Base-by-base conservation (phyloP, 2,888 invertebrate genomes). In the Hoplodrina ambigua region DNA sequence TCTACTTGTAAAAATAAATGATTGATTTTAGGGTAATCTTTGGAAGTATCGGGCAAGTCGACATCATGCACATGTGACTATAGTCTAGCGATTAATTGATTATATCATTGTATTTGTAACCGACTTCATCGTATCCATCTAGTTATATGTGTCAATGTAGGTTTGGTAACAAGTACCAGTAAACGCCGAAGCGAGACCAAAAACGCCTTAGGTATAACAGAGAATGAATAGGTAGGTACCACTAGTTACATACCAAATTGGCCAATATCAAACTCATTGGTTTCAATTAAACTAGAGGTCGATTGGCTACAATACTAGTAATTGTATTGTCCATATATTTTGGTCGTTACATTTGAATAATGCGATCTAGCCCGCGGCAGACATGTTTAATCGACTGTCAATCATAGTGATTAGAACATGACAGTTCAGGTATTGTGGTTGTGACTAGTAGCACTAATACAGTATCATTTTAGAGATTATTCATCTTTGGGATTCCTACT, bases 251-350 rank as follows among this genome's bases (percentile, higher is more conserved):
- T 15, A 56, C 44, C 54, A 72, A 76, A 61, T 77, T 77, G 74
- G 64, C 68, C 64, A 79, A 81, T 81, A 83, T 62, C 68, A 53
- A 55, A 62, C 64, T 82, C 83, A 81, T 79, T 82, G 79, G 61
- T 81, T 82, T 77, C 83, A 81, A 83, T 82, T 82, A 79, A 69
- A 64, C 33, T 64, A 55, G 65, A 83, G 77, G 76, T 66, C 82
- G 73, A 65, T 58, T 72, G 77, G 67, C 73, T 79, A 66, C 72
- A 55, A 62, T 69, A 50, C 63, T 53, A 30, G 69, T 79, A 73
- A 74, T 72, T 70, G 76, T 79, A 63, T 66, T 80, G 76, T 62
- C 56, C 62, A 60, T 69, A 79, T 72, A 72, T 76, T 76, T 65
- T 59, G 56, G 33, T 65, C 65, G 64, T 65, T 63, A 78, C 30